phyloP scores from a whole-genome alignment of 2,113 vertebrate genomes.

The Saguinus imperator region DNA sequence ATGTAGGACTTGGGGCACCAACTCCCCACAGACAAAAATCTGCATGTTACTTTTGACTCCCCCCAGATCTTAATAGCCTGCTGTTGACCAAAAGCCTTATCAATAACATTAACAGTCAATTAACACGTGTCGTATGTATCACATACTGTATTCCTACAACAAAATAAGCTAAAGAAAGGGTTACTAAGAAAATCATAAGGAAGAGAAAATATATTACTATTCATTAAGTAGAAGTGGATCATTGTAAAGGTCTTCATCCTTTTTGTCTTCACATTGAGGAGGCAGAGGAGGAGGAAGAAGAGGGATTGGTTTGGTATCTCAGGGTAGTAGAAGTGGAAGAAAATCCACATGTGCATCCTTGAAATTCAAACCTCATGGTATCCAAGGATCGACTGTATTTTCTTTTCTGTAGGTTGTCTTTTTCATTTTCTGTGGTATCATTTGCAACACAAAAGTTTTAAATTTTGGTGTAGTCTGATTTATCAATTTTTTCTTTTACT shows the following conservation, averaged over 20 bases:
- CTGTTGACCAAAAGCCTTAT: background rate
- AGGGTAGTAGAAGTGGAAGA: too few species aligned
- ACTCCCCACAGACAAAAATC: background rate
- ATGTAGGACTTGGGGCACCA: background rate
- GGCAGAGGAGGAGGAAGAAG: too few species aligned
- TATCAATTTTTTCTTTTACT: conserved; percentile 6
- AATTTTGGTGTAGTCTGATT: background rate
- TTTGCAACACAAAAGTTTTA: conserved; percentile 26
- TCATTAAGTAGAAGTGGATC: too few species aligned
- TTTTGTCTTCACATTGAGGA: too few species aligned
- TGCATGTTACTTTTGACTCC: background rate
- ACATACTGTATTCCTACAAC: too few species aligned
- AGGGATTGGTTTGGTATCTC: too few species aligned
- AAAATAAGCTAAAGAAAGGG: too few species aligned
- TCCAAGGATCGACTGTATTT: background rate
- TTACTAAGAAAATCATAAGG: too few species aligned
- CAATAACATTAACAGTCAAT: background rate
- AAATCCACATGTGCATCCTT: too few species aligned
- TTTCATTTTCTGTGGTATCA: background rate
- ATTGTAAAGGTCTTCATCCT: too few species aligned
- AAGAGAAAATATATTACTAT: too few species aligned
- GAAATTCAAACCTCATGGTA: too few species aligned
- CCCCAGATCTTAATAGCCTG: background rate
- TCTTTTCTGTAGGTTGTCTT: background rate
- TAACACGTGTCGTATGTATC: background rate